Evolutionary conservation across 92 coral and sea anemone genomes (phyloP).

Genomic region (Pocillopora meandrina): DNA sequence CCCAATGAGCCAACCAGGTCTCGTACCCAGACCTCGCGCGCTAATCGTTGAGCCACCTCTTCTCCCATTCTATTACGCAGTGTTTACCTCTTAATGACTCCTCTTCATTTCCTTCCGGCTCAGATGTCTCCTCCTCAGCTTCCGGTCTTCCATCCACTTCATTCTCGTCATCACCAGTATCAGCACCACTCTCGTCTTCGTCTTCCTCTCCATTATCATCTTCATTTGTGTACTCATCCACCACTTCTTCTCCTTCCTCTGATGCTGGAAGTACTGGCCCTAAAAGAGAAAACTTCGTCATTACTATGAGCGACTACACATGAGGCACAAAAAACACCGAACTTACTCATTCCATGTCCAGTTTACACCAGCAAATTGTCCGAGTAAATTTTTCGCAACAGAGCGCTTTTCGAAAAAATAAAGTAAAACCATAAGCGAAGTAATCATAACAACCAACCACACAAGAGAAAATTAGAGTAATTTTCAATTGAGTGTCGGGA

Average conservation of each 20-base stretch:
- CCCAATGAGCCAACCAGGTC: no score
- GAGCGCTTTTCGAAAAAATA: no score
- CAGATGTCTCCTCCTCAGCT: slow-evolving; percentile 38
- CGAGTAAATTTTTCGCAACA: no score
- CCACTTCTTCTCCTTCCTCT: slow-evolving; percentile 86
- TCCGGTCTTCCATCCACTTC: slow-evolving; percentile 60
- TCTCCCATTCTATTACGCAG: not conserved
- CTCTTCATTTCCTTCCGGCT: slow-evolving; percentile 62
- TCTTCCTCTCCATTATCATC: slow-evolving; percentile 66
- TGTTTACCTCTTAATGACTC: slow-evolving; percentile 37
- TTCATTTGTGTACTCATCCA: slow-evolving; percentile 59
- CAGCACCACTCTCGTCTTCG: slow-evolving; percentile 49
- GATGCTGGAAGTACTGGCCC: slow-evolving; percentile 81
- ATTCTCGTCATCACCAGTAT: slow-evolving; percentile 70
- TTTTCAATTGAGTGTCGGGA: no score
- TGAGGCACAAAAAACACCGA: not conserved
- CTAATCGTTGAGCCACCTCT: not conserved
- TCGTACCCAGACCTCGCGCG: no score
- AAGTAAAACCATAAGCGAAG: no score
- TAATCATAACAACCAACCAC: no score
- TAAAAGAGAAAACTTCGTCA: not conserved
- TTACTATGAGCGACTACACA: not conserved
- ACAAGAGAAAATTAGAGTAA: no score
- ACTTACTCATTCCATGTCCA: not conserved
- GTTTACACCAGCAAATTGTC: no score